Percentiles rank a stretch among this genome's conserved stretches.
Evolutionary conservation across 2,888 invertebrate genomes (phyloP).

Genomic region (Drosophila koepferae): DNA sequence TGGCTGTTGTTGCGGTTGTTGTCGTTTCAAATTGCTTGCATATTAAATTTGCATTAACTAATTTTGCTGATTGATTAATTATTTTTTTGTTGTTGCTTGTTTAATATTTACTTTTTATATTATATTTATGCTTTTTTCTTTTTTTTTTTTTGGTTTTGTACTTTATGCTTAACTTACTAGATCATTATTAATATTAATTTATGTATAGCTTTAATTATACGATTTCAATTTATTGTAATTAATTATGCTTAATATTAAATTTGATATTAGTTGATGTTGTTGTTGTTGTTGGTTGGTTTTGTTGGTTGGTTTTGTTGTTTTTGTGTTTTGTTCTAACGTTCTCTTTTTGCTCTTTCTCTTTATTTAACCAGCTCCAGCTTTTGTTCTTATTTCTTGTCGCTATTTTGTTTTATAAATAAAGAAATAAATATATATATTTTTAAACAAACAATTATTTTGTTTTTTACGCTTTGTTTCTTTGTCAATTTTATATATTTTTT

Average conservation of each 20-base stretch:
- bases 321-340: conserved; percentile 62
- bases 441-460: conserved; percentile 46
- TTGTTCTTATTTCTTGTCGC: conserved; percentile 65
- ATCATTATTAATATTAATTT: conserved; percentile 71
- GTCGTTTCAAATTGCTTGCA: conserved; percentile 58
- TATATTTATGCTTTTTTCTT: conserved; percentile 17
- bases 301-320: conserved; percentile 46
- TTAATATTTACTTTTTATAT: conserved; percentile 40
- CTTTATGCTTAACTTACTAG: conserved; percentile 76
- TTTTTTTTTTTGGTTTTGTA: conserved; percentile 59
- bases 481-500: conserved; percentile 23
- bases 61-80: conserved; percentile 61
- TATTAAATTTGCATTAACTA: conserved; percentile 67
- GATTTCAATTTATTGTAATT: conserved; percentile 49
- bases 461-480: conserved; percentile 26
- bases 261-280: conserved; percentile 77
- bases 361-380: conserved; percentile 69
- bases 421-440: conserved; percentile 36
- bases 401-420: conserved; percentile 43
- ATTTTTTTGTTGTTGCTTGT: conserved; percentile 19
- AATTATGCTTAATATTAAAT: conserved; percentile 71
- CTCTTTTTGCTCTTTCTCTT: conserved; percentile 41
- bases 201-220: conserved; percentile 58
- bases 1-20: conserved; percentile 44
- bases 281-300: conserved; percentile 47